phyloP scores from a whole-genome alignment of 2,113 vertebrate genomes.

The Xenopus laevis region DNA sequence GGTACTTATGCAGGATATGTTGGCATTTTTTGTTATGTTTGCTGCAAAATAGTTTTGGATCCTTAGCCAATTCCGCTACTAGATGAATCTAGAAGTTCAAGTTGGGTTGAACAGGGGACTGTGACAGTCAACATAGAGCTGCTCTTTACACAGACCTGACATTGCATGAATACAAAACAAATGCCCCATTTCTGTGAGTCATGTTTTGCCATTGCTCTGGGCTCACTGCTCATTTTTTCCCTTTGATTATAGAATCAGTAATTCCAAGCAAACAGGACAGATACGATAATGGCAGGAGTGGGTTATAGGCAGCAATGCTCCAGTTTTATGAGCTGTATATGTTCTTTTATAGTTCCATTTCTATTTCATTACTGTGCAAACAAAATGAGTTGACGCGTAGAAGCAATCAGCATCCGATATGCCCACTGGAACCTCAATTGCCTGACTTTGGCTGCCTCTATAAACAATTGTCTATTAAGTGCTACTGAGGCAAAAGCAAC shows the following conservation, averaged over 20 bases:
- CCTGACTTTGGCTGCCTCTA: constrained; percentile 50
- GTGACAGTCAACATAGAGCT: no score
- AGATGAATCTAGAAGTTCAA: no score
- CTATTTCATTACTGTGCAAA: constrained; percentile 52
- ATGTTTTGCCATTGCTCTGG: background rate
- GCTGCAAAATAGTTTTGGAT: no score
- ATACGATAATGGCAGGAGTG: constrained; percentile 32
- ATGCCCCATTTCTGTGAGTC: no score
- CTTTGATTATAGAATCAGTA: constrained; percentile 1
- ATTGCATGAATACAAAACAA: no score
- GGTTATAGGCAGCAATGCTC: constrained; percentile 43
- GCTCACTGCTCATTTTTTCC: background rate
- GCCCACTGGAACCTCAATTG: constrained; percentile 50
- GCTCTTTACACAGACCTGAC: no score
- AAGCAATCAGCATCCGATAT: constrained; percentile 54
- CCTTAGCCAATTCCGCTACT: no score
- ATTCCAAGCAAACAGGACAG: background rate
- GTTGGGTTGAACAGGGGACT: no score
- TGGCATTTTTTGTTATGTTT: no score
- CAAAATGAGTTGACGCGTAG: constrained; percentile 52
- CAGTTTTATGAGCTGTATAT: constrained; percentile 54
- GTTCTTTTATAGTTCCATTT: constrained; percentile 53
- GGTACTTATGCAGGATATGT: no score
- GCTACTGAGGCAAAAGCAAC: constrained; percentile 47
- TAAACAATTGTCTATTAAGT: constrained; percentile 53